Evolutionary conservation across 2,113 vertebrate species (phyloP), one percentile per base, ranked within the genome.

Genomic region (Steatornis caripensis): DNA sequence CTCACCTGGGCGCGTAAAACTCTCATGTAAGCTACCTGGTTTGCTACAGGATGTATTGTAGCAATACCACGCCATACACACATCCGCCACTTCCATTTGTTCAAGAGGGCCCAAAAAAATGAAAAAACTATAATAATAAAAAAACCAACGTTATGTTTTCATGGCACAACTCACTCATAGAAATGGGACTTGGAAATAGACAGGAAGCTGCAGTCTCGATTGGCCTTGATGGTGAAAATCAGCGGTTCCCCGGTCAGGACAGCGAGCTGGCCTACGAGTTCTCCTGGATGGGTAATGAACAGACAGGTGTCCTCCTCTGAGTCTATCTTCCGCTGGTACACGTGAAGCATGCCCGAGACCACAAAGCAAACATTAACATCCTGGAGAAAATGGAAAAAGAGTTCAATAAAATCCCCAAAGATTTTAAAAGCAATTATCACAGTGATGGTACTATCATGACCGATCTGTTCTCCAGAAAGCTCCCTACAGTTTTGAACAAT

Each of bases 181-280:
- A 99, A 99, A 96, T 99, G 98, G 15, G 98, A 98, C 97, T 99
- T 99, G 90, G 99, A 99, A 95, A 99, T 99, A 64, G 98, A 99
- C 22, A 99, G 98, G 97, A 99, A 99, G 97, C 97, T 98, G 97
- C 99, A 99, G 97, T 99, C 99, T 9, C 98, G 97, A 46, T 99
- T 99, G 69, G 99, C 99, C 61, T 98, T 98, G 75, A 99, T 98
- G 64, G 98, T 99, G 97, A 99, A 99, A 97, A 99, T 99, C 5
- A 99, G 98, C 0, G 99, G 99, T 48, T 99, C 99, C 6, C 99
- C 99, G 0, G 99, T 99, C 58, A 99, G 99, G 37, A 99, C 99
- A 0, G 99, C 99, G 5, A 99, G 98, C 96, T 99, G 99, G 9
- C 99, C 99, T 45, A 99, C 99, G 68, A 99, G 97, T 95, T 99